phyloP scores from a whole-genome alignment of 2,113 vertebrate species.

The Leucoraja erinaceus region DNA sequence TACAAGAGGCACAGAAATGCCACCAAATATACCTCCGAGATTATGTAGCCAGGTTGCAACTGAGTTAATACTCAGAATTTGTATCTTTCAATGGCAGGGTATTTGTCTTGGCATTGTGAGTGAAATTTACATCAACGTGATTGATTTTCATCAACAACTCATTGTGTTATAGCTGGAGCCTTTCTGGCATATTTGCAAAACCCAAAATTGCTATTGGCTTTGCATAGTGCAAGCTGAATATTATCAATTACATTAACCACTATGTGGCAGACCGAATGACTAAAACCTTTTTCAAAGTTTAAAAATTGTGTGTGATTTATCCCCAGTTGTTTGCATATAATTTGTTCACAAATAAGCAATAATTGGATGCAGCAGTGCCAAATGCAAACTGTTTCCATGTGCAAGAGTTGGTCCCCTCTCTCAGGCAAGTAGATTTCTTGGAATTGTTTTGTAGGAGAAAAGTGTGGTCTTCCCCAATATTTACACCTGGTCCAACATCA shows the following conservation, averaged over 20 bases:
- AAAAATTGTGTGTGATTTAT: background rate
- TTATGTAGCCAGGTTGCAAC: background rate
- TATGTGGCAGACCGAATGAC: no score
- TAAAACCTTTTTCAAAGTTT: background rate
- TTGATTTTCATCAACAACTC: background rate
- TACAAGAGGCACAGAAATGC: background rate
- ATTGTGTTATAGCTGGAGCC: no score
- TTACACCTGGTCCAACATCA: background rate
- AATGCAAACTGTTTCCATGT: background rate
- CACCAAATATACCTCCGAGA: background rate
- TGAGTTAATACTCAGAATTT: background rate
- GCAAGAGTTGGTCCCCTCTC: background rate
- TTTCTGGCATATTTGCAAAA: background rate
- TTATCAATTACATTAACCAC: background rate
- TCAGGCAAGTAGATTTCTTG: background rate
- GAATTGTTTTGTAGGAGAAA: background rate
- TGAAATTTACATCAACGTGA: background rate
- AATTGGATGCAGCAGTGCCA: background rate
- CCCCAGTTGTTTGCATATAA: background rate
- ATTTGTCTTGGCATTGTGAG: background rate
- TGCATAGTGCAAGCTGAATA: background rate
- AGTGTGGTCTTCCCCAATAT: background rate
- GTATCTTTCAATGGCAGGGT: background rate
- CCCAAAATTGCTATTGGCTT: background rate
- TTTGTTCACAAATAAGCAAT: background rate